These are phyloP conservation scores for Monomorium pharaonis DNA, from an alignment of 1,140 invertebrate species.

Conservation along the genomic window DNA sequence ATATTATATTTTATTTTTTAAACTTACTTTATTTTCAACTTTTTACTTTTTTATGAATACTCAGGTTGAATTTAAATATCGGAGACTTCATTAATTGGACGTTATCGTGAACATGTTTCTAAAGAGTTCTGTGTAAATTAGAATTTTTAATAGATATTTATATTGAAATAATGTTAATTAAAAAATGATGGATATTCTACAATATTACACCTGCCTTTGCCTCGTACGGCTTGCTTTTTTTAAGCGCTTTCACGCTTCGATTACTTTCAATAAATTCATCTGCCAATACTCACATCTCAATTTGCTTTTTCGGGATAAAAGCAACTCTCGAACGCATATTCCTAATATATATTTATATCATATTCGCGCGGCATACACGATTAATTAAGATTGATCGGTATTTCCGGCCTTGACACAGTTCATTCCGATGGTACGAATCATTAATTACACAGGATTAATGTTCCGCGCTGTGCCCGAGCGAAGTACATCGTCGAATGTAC, in stretches of 20 bases:
- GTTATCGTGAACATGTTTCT: no score
- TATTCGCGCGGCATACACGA: neutral
- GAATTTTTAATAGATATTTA: no score
- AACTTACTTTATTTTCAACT: no score
- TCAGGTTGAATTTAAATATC: no score
- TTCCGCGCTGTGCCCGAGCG: neutral
- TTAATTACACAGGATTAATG: slow-evolving; percentile 55
- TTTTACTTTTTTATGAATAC: no score
- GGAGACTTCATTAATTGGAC: no score
- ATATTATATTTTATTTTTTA: no score
- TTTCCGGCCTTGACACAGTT: slow-evolving; percentile 34
- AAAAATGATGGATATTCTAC: no score
- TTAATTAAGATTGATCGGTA: slow-evolving; percentile 37
- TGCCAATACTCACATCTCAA: neutral
- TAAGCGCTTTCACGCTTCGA: neutral
- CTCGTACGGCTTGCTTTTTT: no score
- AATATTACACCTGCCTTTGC: no score
- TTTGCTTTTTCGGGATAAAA: neutral
- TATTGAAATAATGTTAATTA: no score
- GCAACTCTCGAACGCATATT: neutral
- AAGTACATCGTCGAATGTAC: slow-evolving; percentile 44
- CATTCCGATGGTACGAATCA: neutral
- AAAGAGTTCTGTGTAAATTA: no score
- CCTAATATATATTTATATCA: neutral
- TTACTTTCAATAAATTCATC: slow-evolving; percentile 21